Conservation (phyloP, 2,888 invertebrate genomes). For the Papilio protenor region DNA sequence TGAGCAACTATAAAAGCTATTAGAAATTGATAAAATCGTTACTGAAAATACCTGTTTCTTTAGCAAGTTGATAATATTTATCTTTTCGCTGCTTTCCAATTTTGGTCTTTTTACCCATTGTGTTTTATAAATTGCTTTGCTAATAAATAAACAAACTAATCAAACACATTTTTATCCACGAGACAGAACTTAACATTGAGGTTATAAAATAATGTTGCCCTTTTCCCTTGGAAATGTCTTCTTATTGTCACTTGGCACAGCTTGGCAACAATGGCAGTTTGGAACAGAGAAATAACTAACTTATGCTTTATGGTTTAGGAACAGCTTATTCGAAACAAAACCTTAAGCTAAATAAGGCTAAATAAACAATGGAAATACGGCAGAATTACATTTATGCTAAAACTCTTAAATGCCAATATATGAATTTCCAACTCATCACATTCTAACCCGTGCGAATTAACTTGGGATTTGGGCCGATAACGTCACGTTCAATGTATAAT, state of each 20-base stretch:
- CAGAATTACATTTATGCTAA: too few species aligned
- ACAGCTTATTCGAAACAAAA: too few species aligned
- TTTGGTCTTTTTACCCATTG: slow-evolving; percentile 98
- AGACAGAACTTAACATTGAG: slow-evolving; percentile 13
- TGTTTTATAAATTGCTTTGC: slow-evolving; percentile 28
- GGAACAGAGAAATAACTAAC: not conserved
- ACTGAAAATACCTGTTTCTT: slow-evolving; percentile 93
- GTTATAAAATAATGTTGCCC: slow-evolving; percentile 27
- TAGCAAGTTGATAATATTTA: slow-evolving; percentile 99
- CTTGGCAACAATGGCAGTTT: too few species aligned
- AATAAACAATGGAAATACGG: too few species aligned
- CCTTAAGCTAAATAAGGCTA: too few species aligned
- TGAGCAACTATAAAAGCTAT: not conserved
- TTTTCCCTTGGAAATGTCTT: not conserved
- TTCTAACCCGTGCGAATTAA: too few species aligned
- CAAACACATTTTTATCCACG: slow-evolving; percentile 33
- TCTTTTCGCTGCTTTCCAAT: slow-evolving; percentile 99
- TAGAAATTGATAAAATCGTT: not conserved
- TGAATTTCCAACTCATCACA: too few species aligned
- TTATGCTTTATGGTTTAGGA: not conserved
- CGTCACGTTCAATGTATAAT: too few species aligned
- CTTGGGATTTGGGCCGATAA: too few species aligned
- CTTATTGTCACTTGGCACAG: not conserved
- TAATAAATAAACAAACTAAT: slow-evolving; percentile 21
- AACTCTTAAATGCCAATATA: too few species aligned